A percentile compares a stretch with the other conserved stretches of the same genome.
Conservation (phyloP, 2,113 vertebrate species). For the Psettodes erumei region DNA sequence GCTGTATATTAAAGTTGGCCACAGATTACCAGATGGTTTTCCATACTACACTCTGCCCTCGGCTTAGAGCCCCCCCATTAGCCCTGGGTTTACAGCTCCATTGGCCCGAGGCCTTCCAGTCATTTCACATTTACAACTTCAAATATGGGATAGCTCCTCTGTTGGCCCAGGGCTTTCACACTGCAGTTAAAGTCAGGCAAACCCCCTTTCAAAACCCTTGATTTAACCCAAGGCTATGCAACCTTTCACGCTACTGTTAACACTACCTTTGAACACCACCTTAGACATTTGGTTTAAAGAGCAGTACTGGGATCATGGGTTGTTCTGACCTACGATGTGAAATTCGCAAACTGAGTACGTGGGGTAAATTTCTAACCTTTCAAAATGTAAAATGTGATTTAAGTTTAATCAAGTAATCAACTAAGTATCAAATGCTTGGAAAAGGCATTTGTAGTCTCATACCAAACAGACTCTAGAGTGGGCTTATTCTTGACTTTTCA, state of each 20-base stretch:
- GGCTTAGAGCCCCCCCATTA: constrained; percentile 34
- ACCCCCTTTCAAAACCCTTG: constrained; percentile 7
- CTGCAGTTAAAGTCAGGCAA: constrained; percentile 44
- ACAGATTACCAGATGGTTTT: constrained; percentile 46
- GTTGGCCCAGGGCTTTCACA: constrained; percentile 46
- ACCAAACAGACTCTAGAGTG: not conserved
- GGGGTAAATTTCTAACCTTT: not conserved
- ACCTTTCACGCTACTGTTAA: constrained; percentile 36
- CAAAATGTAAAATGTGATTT: not conserved
- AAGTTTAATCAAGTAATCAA: too few relatives aligned
- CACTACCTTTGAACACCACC: constrained; percentile 23
- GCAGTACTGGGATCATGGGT: constrained; percentile 10
- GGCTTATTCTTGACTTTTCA: not conserved
- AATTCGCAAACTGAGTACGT: constrained; percentile 5
- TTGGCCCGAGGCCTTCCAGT: constrained; percentile 51
- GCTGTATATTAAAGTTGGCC: constrained; percentile 21
- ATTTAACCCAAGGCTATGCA: constrained; percentile 28
- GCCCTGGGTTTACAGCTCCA: constrained; percentile 52
- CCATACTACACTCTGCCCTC: constrained; percentile 23
- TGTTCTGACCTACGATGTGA: not conserved
- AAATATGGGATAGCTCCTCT: constrained; percentile 36
- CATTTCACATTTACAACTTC: constrained; percentile 59
- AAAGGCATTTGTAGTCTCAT: too few relatives aligned
- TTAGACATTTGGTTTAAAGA: constrained; percentile 18
- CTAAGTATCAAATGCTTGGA: too few relatives aligned